Evolutionary conservation across 2,797 vertebrate genomes (phyloP), one percentile per base, ranked within the genome.

Genomic region (Oreochromis grahami): DNA sequence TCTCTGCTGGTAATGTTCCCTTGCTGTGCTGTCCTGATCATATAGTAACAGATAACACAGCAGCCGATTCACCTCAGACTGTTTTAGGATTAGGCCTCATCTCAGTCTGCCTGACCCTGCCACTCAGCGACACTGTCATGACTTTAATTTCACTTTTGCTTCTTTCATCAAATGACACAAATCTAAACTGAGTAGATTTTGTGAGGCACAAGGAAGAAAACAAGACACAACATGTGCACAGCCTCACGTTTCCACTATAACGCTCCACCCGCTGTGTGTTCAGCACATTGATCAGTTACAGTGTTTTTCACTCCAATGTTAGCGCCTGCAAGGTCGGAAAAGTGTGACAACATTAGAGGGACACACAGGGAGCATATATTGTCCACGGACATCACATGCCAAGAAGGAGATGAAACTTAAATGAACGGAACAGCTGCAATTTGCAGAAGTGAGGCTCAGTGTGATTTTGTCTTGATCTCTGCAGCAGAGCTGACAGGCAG

Each of bases 311-410:
- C 26, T 87, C 17, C 56, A 55, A 48, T 74, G 34, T 58, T 87
- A 82, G 81, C 32, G 32, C 70, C 2, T 29, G 60, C 79, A 77
- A 80, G 89, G 29, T 76, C 70, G 72, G 65, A 84, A 3, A 17
- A 86, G 72, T 79, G 82, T 88, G 86, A 84, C 84, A 83, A 82
- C 90, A 91, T 90, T 80, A 88, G 52, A 84, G 29, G 82, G 79
- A 88, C 83, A 80, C 79, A 90, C 80, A 55, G 82, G 78, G 79
- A 83, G 79, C 80, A 79, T 86, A 55, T 29, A 79, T 76, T 76
- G 80, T 87, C 88, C 82, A 60, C 56, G 45, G 76, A 55, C 70
- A 72, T 56, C 17, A 80, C 79, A 85, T 70, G 83, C 79, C 82
- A 84, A 76, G 81, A 82, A 76, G 84, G 43, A 65, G 80, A 79